Evolutionary conservation across 2,888 invertebrate genomes (phyloP).

Genomic region (Parnassius orleans): DNA sequence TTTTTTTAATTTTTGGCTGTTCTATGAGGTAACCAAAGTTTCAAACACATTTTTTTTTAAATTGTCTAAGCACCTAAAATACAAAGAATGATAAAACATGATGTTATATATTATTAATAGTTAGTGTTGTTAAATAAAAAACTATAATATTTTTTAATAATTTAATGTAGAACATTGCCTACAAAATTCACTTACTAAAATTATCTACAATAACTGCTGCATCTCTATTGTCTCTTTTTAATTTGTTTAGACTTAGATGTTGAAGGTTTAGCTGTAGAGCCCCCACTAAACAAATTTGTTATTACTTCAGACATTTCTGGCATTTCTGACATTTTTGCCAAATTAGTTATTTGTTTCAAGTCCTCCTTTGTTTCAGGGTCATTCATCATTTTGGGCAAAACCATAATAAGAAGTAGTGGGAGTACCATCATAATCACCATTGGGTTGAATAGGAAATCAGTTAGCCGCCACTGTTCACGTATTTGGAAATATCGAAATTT

Average conservation of each 20-base stretch:
- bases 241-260: constrained; percentile 69
- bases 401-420: constrained; percentile 93
- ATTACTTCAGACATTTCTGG: constrained; percentile 98
- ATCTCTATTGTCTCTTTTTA: constrained; percentile 67
- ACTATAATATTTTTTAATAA: constrained; percentile 1
- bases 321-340: constrained; percentile 91
- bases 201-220: constrained; percentile 12
- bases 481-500: constrained; percentile 94
- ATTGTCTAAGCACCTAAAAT: constrained; percentile 12
- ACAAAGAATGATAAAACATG: not conserved
- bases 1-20: too few species aligned
- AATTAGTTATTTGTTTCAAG: constrained; percentile 93
- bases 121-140: not conserved
- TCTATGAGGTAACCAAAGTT: too few species aligned
- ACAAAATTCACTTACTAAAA: constrained; percentile 14
- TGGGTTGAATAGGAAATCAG: constrained; percentile 97
- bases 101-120: too few species aligned
- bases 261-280: constrained; percentile 74
- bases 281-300: constrained; percentile 91
- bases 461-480: constrained; percentile 97
- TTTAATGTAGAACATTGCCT: constrained; percentile 19
- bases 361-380: constrained; percentile 98
- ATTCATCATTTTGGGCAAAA: constrained; percentile 97
- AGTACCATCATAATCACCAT: constrained; percentile 99
- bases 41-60: not conserved